phyloP scores from a whole-genome alignment of 2,113 vertebrate species.

The Gavia stellata region DNA sequence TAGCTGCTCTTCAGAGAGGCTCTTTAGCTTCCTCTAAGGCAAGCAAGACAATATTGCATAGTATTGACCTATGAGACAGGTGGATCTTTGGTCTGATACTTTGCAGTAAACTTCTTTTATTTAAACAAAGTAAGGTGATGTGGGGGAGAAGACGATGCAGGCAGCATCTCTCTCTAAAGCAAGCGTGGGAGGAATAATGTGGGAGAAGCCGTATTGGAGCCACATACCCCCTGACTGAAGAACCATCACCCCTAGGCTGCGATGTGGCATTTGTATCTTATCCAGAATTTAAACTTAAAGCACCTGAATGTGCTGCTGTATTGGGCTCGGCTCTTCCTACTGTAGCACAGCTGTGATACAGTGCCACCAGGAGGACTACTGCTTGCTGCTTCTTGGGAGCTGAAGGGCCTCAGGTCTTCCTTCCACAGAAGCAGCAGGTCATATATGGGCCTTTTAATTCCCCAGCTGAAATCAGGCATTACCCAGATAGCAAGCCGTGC shows the following conservation, averaged over 20 bases:
- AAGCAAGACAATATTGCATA: neutral
- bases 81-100: neutral
- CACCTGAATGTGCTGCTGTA: neutral
- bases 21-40: neutral
- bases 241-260: neutral
- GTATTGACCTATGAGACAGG: rapidly evolving
- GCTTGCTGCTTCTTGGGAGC: neutral
- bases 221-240: neutral
- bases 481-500: neutral
- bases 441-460: neutral
- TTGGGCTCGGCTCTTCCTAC: neutral
- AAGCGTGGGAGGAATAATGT: neutral
- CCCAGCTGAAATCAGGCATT: neutral
- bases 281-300: neutral
- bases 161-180: neutral
- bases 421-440: neutral
- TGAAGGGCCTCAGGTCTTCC: neutral
- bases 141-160: neutral
- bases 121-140: neutral
- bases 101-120: neutral
- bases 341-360: neutral
- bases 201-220: neutral
- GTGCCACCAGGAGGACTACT: neutral
- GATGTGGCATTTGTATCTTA: neutral
- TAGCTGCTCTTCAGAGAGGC: neutral